Evolutionary conservation across 2,113 vertebrate genomes (phyloP).

Genomic region (Solea solea): DNA sequence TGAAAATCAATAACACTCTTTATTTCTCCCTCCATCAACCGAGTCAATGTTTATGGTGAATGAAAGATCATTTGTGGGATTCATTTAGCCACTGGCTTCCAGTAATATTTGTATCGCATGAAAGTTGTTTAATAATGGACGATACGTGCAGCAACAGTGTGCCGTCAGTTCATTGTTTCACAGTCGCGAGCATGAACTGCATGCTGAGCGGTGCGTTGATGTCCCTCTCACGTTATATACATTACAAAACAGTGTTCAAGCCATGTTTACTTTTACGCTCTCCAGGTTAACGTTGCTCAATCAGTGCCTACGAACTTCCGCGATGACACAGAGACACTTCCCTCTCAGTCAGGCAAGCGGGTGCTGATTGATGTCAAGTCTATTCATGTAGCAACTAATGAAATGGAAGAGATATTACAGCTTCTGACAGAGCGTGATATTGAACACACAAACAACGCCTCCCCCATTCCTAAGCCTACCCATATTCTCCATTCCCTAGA

Average conservation of each 20-base stretch:
- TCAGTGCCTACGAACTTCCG: conserved; percentile 27
- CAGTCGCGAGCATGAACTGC: background rate
- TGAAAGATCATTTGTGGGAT: background rate
- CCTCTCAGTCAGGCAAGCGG: conserved; percentile 56
- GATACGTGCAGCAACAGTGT: background rate
- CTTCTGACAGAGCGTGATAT: conserved; percentile 65
- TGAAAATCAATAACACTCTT: background rate
- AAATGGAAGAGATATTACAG: conserved; percentile 75
- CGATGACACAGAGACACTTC: conserved; percentile 54
- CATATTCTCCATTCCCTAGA: conserved; percentile 41
- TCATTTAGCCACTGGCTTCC: background rate
- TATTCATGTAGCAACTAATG: conserved; percentile 69
- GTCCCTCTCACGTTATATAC: background rate
- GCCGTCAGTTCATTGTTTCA: background rate
- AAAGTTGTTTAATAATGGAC: background rate
- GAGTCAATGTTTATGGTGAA: background rate
- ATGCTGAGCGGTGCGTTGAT: background rate
- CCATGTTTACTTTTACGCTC: background rate
- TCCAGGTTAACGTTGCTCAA: conserved; percentile 25
- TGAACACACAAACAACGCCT: conserved; percentile 55
- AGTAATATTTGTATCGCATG: background rate
- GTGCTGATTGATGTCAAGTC: conserved; percentile 67
- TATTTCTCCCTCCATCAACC: background rate
- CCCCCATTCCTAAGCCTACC: conserved; percentile 33
- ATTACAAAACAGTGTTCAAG: background rate